Evolutionary conservation across 2,113 vertebrate genomes (phyloP).

Genomic region (Apteryx owenii): DNA sequence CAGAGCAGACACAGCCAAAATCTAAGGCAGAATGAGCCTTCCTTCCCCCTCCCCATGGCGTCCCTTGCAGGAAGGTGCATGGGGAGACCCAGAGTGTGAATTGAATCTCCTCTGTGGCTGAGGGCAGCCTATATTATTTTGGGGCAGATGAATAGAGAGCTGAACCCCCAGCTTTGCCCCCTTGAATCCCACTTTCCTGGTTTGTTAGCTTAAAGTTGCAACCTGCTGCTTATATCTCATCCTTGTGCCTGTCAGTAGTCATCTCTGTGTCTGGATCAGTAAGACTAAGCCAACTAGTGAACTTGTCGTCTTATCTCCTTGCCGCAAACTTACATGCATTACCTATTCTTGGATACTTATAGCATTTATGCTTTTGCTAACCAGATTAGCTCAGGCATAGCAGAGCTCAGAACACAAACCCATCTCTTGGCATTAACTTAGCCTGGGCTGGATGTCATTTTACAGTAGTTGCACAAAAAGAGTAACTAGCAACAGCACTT

Average conservation of each 20-base stretch:
- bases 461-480: constrained; percentile 68
- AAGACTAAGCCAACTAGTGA: constrained; percentile 63
- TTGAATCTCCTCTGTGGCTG: background rate
- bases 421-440: constrained; percentile 68
- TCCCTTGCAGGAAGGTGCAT: background rate
- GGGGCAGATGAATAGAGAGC: background rate
- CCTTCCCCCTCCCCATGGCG: rapidly evolving
- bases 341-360: constrained; percentile 70
- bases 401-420: constrained; percentile 63
- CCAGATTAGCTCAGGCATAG: constrained; percentile 68
- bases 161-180: background rate
- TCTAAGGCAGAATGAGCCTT: background rate
- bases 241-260: constrained; percentile 4
- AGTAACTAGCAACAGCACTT: constrained; percentile 62
- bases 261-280: constrained; percentile 10
- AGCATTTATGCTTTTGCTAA: constrained; percentile 63
- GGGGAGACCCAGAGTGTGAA: background rate
- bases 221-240: background rate
- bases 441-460: constrained; percentile 69
- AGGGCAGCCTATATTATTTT: background rate
- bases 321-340: constrained; percentile 60
- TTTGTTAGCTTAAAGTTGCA: background rate
- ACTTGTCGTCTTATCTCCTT: constrained; percentile 64
- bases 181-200: background rate
- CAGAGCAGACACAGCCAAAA: background rate